Percentiles rank a stretch among this genome's conserved stretches.
Evolutionary conservation across 2,888 invertebrate genomes (phyloP).

Genomic region (Protophormia terraenovae): DNA sequence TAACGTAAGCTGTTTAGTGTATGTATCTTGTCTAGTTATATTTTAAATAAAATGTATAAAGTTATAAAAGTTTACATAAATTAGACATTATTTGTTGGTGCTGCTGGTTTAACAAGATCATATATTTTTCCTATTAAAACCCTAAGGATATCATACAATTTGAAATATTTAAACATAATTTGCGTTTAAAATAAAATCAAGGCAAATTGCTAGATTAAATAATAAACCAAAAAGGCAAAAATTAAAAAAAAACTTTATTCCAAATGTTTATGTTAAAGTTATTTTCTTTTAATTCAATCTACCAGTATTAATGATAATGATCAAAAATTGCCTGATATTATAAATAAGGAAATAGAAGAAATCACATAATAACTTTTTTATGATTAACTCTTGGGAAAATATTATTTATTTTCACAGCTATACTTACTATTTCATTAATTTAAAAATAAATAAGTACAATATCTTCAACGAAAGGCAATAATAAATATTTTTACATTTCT

Average conservation of each 20-base stretch:
- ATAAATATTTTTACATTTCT: neutral
- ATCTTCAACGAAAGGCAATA: neutral
- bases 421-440: neutral
- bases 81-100: slow-evolving; percentile 40
- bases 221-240: neutral
- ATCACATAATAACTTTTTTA: slow-evolving; percentile 52
- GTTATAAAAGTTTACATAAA: slow-evolving; percentile 53
- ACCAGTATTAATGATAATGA: neutral
- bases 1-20: neutral
- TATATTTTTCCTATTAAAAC: neutral
- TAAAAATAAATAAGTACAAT: neutral
- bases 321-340: slow-evolving; percentile 5
- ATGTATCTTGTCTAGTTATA: neutral
- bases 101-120: slow-evolving; percentile 20
- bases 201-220: neutral
- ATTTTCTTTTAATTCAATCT: neutral
- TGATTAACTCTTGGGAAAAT: slow-evolving; percentile 57
- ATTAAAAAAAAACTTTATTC: neutral
- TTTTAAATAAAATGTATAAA: slow-evolving; percentile 6
- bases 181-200: neutral
- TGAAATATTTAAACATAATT: neutral
- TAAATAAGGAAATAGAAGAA: slow-evolving; percentile 55
- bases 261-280: neutral
- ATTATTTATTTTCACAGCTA: neutral
- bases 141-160: slow-evolving; percentile 23